These are phyloP conservation scores for Drosophila meridionalis DNA, from an alignment of 2,888 invertebrate genomes.

Conservation along the genomic window DNA sequence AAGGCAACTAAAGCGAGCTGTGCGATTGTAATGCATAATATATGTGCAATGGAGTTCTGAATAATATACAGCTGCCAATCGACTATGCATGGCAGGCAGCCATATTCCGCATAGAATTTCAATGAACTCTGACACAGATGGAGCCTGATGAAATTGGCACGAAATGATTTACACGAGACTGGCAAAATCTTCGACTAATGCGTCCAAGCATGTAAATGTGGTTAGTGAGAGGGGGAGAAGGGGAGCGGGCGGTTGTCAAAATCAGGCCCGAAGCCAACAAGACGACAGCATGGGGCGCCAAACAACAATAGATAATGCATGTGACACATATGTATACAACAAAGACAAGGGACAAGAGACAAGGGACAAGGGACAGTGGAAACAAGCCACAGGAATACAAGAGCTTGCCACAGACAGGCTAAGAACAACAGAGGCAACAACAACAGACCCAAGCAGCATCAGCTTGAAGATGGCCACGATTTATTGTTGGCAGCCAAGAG, in stretches of 20 bases:
- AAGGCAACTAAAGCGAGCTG: constrained; percentile 5
- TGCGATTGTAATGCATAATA: constrained; percentile 36
- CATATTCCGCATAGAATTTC: constrained; percentile 25
- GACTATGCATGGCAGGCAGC: constrained; percentile 20
- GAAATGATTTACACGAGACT: constrained; percentile 33
- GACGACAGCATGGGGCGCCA: constrained; percentile 14
- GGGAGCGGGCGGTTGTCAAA: constrained; percentile 15
- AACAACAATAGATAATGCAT: constrained; percentile 55
- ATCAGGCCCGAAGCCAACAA: constrained; percentile 30
- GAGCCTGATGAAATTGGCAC: constrained; percentile 31
- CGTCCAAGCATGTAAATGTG: constrained; percentile 2
- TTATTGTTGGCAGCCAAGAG: constrained; percentile 43
- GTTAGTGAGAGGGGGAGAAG: neutral
- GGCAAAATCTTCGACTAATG: constrained; percentile 8
- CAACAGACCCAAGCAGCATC: neutral
- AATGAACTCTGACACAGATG: constrained; percentile 18
- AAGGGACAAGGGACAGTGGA: neutral
- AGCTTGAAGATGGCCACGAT: constrained; percentile 35
- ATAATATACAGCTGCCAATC: constrained; percentile 2
- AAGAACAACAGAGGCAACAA: constrained; percentile 13
- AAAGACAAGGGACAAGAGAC: constrained; percentile 25
- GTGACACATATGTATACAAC: constrained; percentile 39
- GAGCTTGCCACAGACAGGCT: constrained; percentile 17
- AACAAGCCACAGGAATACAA: constrained; percentile 30
- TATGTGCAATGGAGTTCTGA: constrained; percentile 8